phyloP scores from a whole-genome alignment of 2,888 invertebrate species.

The Tyria jacobaeae region DNA sequence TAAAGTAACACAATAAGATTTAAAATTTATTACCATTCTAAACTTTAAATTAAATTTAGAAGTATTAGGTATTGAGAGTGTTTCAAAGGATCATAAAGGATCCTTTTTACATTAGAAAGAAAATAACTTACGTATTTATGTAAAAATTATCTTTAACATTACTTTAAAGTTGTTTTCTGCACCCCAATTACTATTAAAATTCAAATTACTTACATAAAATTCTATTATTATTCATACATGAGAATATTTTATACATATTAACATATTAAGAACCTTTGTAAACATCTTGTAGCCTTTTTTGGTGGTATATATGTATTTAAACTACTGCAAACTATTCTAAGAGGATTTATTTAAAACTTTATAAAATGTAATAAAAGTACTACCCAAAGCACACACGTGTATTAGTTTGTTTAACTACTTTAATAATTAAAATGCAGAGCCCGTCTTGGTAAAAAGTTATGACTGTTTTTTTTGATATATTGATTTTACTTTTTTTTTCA shows the following conservation, averaged over 20 bases:
- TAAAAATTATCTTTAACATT: neutral
- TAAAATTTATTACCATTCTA: no score
- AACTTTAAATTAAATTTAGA: no score
- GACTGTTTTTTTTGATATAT: neutral
- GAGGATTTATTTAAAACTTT: neutral
- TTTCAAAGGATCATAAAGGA: neutral
- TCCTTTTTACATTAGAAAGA: neutral
- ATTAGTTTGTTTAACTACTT: constrained; percentile 6
- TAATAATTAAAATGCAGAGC: no score
- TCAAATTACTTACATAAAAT: neutral
- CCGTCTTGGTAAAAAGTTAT: neutral
- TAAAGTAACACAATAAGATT: neutral
- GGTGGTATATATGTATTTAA: neutral
- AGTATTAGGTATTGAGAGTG: no score
- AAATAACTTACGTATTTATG: neutral
- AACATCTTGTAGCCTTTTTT: neutral
- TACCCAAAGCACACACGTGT: constrained; percentile 5
- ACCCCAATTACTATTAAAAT: neutral
- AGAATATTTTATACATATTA: constrained; percentile 1
- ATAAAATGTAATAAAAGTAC: neutral
- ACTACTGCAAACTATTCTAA: neutral
- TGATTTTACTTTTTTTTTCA: neutral
- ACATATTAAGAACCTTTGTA: neutral
- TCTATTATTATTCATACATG: constrained; percentile 1
- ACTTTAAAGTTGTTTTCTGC: neutral